Evolutionary conservation across 2,888 invertebrate genomes (phyloP), one percentile per base, ranked within the genome.

Genomic region (Amphipyra tragopoginis): DNA sequence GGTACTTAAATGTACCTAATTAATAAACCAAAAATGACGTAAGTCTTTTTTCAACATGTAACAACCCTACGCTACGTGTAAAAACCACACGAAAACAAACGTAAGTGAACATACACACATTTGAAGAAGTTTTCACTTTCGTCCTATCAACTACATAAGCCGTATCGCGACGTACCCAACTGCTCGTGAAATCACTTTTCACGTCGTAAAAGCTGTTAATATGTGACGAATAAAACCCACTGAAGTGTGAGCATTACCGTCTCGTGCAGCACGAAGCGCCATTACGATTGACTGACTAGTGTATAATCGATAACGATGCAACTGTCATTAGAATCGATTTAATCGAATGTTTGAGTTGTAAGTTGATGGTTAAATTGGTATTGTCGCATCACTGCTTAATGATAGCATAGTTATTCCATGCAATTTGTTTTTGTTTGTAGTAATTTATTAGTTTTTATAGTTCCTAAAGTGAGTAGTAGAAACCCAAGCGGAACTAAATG

Each of bases 301-400:
- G 67, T 56, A 75, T 80, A 75, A 80, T 77, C 77, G 78, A 73
- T 80, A 57, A 49, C 40, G 9, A n/a, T 68, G 47, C 52, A 59
- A 44, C 56, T 54, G 56, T 72, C 54, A 48, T 65, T 61, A 65
- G 45, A 61, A 72, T 72, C 45, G 65, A 66, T 62, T 72, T 21
- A 53, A 54, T 58, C 1, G 47, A 52, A 21, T 29, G 44, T 29
- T 60, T 40, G 29, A 56, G 10, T 42, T 36, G 54, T 53, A 34
- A 33, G 29, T n/a, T 26, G 42, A 60, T 47, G 15, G n/a, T 15
- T 50, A 45, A 59, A 59, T 60, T 54, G 29, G 14, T 14, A 29
- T 38, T 55, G 51, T 48, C 43, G 40, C 42, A 49, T 29, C 57
- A 39, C 42, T 59, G 5, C 40, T 48, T 29, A 13, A 14, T 38